Evolutionary conservation across 2,113 vertebrate genomes (phyloP).

Genomic region (Brachyistius frenatus): DNA sequence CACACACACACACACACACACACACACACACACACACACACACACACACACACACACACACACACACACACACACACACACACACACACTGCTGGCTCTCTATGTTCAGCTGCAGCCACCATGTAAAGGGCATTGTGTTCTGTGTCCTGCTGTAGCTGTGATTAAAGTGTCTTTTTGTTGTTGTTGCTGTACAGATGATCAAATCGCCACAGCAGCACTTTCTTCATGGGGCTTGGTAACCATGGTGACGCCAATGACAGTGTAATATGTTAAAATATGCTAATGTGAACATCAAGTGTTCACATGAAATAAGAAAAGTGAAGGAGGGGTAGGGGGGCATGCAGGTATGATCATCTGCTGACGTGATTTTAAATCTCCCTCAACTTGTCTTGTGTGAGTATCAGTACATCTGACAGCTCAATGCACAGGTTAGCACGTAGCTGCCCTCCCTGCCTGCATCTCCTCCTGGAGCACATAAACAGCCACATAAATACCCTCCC

Average conservation of each 20-base stretch:
- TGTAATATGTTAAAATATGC: slow-evolving; percentile 58
- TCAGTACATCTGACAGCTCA: slow-evolving; percentile 42
- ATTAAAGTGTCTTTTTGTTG: slow-evolving; percentile 9
- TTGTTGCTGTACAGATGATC: not conserved
- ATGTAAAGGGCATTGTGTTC: slow-evolving; percentile 13
- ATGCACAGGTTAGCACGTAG: slow-evolving; percentile 41
- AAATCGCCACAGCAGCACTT: slow-evolving; percentile 35
- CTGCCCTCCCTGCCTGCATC: slow-evolving; percentile 11
- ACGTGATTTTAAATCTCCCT: slow-evolving; percentile 33
- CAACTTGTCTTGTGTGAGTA: slow-evolving; percentile 49
- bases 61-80: not conserved
- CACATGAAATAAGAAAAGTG: not conserved
- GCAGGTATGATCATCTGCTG: slow-evolving; percentile 38
- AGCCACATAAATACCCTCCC: not conserved
- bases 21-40: not conserved
- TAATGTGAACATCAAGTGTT: slow-evolving; percentile 38
- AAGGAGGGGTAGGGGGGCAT: slow-evolving; percentile 6
- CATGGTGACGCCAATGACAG: slow-evolving; percentile 62
- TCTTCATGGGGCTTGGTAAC: slow-evolving; percentile 57
- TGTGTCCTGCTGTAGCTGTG: not conserved
- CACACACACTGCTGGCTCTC: not conserved
- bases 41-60: not conserved
- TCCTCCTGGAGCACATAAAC: slow-evolving; percentile 11
- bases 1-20: too few relatives aligned
- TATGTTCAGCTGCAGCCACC: slow-evolving; percentile 43